A percentile compares a stretch with the other conserved stretches of the same genome.
These are phyloP conservation scores for Chloebia gouldiae DNA, from an alignment of 2,113 vertebrate species.

Conservation along the genomic window DNA sequence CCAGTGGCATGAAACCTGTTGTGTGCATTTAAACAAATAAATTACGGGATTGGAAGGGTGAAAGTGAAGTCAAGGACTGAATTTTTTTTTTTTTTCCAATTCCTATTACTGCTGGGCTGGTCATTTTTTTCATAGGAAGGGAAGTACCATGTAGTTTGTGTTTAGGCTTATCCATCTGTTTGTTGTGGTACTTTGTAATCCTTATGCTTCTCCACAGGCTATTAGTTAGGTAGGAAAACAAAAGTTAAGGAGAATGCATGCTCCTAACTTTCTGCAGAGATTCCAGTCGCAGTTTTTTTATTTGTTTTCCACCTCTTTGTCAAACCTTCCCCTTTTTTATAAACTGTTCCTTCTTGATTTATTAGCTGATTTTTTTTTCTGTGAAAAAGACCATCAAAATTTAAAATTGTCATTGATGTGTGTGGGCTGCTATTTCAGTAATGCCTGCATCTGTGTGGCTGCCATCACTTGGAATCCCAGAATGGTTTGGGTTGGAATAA, in stretches of 20 bases:
- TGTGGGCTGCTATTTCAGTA: neutral
- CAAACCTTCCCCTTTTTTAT: neutral
- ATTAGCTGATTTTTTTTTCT: neutral
- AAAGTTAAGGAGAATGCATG: accelerated
- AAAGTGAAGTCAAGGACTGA: neutral
- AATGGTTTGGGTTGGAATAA: neutral
- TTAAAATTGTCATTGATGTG: accelerated
- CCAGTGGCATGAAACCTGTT: neutral
- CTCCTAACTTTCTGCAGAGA: accelerated
- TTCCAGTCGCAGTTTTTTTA: neutral
- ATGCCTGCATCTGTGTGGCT: neutral
- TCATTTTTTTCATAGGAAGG: neutral
- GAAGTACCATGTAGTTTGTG: neutral
- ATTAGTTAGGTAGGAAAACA: neutral
- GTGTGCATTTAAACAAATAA: neutral
- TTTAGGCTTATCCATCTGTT: neutral
- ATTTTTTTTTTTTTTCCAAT: neutral
- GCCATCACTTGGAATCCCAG: neutral
- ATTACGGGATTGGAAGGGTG: neutral
- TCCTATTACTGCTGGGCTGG: neutral
- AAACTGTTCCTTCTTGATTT: neutral
- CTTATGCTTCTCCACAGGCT: accelerated
- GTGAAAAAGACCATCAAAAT: neutral
- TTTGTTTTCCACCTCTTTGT: neutral
- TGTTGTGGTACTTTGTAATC: neutral